phyloP scores from a whole-genome alignment of 2,113 vertebrate species.

The Brevimyrus niger region DNA sequence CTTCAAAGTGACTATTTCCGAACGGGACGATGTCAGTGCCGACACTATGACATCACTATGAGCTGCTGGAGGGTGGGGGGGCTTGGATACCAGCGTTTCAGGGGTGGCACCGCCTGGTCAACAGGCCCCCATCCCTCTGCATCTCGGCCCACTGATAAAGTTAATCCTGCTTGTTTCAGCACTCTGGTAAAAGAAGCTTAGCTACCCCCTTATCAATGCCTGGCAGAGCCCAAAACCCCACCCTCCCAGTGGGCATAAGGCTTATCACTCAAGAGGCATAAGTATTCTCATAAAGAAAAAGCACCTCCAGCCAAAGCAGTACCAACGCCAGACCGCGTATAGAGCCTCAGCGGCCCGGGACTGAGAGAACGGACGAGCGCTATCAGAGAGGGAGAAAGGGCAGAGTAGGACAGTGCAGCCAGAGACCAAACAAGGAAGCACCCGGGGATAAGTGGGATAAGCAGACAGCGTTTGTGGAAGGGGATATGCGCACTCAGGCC shows the following conservation, averaged over 20 bases:
- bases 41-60: background rate
- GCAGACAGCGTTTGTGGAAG: background rate
- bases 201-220: background rate
- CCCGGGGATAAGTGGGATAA: background rate
- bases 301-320: background rate
- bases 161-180: background rate
- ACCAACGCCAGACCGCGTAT: background rate
- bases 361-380: background rate
- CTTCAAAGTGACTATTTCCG: background rate
- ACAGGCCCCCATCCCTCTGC: background rate
- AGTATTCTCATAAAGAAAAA: background rate
- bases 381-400: background rate
- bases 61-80: background rate
- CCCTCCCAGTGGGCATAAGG: background rate
- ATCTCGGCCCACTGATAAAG: background rate
- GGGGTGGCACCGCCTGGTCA: background rate
- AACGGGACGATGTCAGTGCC: background rate
- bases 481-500: background rate
- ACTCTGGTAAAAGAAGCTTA: background rate
- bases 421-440: background rate
- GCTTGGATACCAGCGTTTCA: background rate
- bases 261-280: background rate
- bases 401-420: too few species aligned
- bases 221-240: background rate
- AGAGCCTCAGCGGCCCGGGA: background rate